Evolutionary conservation across 1,140 invertebrate species (phyloP), one percentile per base, ranked within the genome.

Genomic region (Coelopa frigida): DNA sequence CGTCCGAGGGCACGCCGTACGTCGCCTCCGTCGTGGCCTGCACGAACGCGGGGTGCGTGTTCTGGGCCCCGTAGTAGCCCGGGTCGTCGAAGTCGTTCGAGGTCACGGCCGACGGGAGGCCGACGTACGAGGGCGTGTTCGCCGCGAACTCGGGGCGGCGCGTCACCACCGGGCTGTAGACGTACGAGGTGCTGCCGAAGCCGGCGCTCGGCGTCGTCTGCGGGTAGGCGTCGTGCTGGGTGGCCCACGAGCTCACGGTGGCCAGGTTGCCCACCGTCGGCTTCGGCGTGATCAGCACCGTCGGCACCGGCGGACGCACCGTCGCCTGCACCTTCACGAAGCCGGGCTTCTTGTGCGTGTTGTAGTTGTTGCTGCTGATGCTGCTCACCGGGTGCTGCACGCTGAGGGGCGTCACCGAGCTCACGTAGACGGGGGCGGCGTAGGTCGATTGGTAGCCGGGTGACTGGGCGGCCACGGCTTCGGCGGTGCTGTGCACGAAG

Each of bases 271-370:
- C 53, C n/a, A 69, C 67, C 5, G 74, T 73, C 4, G 80, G 80
- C 58, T 81, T 82, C 24, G 79, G 78, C 21, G 70, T 79, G 14
- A 78, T 80, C 18, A 78, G 60, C 6, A 79, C 70, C 0, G 78
- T 78, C 12, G 77, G 75, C 3, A 70, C 63, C 10, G 74, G 73
- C 15, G 62, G 70, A 61, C 52, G 75, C 56, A 51, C 72, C 53
- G 55, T 64, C 37, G 23, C 56, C 53, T 26, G 29, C 26, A 67
- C 54, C 39, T 67, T 58, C 22, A 68, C 57, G n/a, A 64, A 65
- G 0, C 49, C 52, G 11, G 66, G 59, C 27, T 61, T 64, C 17
- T 51, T 66, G 38, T 66, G 58, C 7, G 14, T 23, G 12, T 52
- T 31, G 4, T 12, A 38, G 17, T n/a, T 47, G 24, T 27, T 51